These are phyloP conservation scores for Semotilus atromaculatus DNA, from an alignment of 2,797 vertebrate species.

Conservation along the genomic window DNA sequence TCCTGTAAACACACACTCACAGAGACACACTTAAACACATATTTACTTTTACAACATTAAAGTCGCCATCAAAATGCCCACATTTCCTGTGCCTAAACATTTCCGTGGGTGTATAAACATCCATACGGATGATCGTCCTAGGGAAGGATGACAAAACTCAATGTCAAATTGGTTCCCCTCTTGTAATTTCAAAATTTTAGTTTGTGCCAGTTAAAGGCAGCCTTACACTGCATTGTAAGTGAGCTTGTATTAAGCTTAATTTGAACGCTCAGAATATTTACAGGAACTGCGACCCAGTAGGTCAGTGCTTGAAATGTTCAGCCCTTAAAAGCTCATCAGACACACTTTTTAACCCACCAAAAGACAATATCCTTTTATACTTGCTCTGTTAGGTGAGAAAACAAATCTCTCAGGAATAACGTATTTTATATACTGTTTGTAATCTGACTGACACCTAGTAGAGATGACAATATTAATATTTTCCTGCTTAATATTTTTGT, in stretches of 20 bases:
- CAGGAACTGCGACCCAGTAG: constrained; percentile 68
- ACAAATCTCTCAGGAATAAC: background rate
- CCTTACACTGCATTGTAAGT: constrained; percentile 35
- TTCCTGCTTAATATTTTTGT: background rate
- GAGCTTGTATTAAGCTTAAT: constrained; percentile 61
- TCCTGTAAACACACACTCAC: constrained; percentile 67
- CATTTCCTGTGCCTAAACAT: constrained; percentile 56
- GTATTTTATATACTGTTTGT: background rate
- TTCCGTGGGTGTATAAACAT: constrained; percentile 44
- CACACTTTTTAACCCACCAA: constrained; percentile 52
- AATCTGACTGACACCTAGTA: background rate
- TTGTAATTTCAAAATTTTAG: constrained; percentile 16
- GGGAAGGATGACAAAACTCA: constrained; percentile 37
- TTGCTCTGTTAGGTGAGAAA: background rate
- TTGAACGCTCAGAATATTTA: constrained; percentile 55
- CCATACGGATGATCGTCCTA: constrained; percentile 24
- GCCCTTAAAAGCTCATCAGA: constrained; percentile 77
- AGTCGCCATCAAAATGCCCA: constrained; percentile 33
- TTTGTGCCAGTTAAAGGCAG: background rate
- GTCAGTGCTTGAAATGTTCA: constrained; percentile 77
- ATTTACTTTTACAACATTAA: constrained; percentile 43
- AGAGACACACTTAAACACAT: constrained; percentile 29
- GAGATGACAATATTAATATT: background rate
- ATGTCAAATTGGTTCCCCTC: background rate
- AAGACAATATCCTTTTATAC: background rate